Evolutionary conservation across 2,113 vertebrate genomes (phyloP).

Genomic region (Mirounga angustirostris): DNA sequence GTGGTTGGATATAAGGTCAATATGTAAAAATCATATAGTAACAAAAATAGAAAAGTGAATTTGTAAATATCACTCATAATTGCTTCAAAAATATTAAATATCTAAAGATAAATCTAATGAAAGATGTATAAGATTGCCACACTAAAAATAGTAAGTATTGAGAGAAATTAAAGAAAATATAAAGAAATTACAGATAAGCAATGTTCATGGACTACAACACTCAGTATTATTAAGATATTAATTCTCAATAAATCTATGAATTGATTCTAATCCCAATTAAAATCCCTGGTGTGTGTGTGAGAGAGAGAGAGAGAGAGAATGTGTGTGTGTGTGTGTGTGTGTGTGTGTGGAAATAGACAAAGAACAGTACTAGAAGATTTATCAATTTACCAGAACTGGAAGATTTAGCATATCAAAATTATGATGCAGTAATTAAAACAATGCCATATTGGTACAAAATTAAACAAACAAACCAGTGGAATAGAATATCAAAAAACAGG

Average conservation of each 20-base stretch:
- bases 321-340: neutral
- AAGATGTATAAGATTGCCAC: neutral
- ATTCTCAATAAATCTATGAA: neutral
- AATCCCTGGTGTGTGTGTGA: neutral
- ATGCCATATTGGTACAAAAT: neutral
- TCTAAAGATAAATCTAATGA: neutral
- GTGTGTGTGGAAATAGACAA: neutral
- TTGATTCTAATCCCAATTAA: neutral
- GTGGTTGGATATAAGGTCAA: neutral
- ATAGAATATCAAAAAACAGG: neutral
- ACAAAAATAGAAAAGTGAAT: neutral
- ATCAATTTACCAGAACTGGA: neutral
- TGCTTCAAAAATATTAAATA: neutral
- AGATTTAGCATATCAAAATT: neutral
- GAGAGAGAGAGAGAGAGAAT: neutral
- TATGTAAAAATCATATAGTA: neutral
- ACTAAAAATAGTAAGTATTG: neutral
- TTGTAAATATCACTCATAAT: neutral
- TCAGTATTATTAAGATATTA: neutral
- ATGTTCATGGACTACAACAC: neutral
- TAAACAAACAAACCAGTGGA: neutral
- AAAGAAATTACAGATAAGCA: neutral
- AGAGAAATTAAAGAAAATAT: constrained; percentile 11
- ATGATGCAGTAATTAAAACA: neutral
- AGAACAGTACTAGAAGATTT: neutral